These are phyloP conservation scores for Macropodus opercularis DNA, from an alignment of 2,797 vertebrate species.

Conservation along the genomic window DNA sequence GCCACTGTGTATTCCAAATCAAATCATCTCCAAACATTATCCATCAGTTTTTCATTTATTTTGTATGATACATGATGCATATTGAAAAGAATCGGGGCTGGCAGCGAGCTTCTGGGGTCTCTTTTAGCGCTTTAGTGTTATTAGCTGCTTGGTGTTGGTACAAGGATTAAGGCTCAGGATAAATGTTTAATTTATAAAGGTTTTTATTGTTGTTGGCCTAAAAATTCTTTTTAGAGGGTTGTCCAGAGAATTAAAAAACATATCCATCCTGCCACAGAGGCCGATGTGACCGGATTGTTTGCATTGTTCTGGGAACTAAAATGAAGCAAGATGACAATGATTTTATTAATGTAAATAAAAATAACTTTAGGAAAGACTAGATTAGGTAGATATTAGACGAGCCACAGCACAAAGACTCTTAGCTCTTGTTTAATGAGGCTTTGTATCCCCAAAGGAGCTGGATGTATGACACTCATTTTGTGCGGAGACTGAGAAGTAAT, in stretches of 20 bases:
- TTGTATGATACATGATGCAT: constrained; percentile 21
- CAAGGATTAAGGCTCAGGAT: constrained; percentile 39
- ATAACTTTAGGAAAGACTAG: constrained; percentile 1
- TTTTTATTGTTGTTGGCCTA: constrained; percentile 58
- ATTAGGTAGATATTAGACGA: constrained; percentile 24
- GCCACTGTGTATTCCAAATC: constrained; percentile 24
- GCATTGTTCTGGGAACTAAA: constrained; percentile 10
- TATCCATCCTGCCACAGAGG: constrained; percentile 3
- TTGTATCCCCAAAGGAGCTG: constrained; percentile 25
- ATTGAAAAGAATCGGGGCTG: background rate
- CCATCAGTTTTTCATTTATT: constrained; percentile 17
- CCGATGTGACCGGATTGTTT: constrained; percentile 13
- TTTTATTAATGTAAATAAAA: constrained; percentile 27
- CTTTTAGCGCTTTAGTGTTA: constrained; percentile 37
- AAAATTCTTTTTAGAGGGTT: constrained; percentile 24
- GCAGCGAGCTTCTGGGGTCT: constrained; percentile 8
- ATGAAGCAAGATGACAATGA: constrained; percentile 1
- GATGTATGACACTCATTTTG: constrained; percentile 11
- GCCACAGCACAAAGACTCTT: too few relatives aligned
- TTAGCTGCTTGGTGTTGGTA: constrained; percentile 31
- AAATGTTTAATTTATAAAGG: constrained; percentile 54
- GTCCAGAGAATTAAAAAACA: constrained; percentile 17
- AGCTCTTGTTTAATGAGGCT: too few relatives aligned
- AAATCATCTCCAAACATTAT: constrained; percentile 16
- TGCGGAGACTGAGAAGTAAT: constrained; percentile 12